Evolutionary conservation across 2,113 vertebrate genomes (phyloP).

Genomic region (Lamprotornis superbus): DNA sequence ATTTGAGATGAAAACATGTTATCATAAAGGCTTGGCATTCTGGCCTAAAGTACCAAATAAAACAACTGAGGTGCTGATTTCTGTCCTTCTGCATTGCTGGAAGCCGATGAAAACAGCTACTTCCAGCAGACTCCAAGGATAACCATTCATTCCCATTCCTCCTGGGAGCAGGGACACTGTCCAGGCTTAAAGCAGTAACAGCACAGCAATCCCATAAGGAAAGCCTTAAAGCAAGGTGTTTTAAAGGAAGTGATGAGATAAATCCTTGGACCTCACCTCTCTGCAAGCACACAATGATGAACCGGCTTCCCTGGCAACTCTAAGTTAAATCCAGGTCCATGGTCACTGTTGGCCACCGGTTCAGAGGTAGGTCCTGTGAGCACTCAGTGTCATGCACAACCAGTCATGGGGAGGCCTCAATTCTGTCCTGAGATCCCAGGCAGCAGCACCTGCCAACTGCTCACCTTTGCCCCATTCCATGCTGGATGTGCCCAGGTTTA

Average conservation of each 20-base stretch:
- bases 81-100: background rate
- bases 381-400: background rate
- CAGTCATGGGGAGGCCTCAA: fast-evolving
- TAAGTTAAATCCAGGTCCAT: background rate
- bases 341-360: fast-evolving
- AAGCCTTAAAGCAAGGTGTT: background rate
- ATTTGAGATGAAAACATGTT: background rate
- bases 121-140: background rate
- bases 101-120: background rate
- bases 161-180: background rate
- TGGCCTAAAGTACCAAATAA: background rate
- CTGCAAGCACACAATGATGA: background rate
- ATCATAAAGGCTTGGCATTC: background rate
- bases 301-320: background rate
- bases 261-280: background rate
- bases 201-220: background rate
- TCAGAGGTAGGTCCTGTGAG: too few species aligned
- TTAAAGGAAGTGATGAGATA: background rate
- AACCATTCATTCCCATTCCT: background rate
- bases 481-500: background rate
- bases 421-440: background rate
- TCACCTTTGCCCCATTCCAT: background rate
- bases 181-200: background rate
- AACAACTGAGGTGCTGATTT: background rate
- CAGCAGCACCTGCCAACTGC: background rate